Base-by-base conservation (phyloP, 2,113 vertebrate species). In the Urocynchramus pylzowi region DNA sequence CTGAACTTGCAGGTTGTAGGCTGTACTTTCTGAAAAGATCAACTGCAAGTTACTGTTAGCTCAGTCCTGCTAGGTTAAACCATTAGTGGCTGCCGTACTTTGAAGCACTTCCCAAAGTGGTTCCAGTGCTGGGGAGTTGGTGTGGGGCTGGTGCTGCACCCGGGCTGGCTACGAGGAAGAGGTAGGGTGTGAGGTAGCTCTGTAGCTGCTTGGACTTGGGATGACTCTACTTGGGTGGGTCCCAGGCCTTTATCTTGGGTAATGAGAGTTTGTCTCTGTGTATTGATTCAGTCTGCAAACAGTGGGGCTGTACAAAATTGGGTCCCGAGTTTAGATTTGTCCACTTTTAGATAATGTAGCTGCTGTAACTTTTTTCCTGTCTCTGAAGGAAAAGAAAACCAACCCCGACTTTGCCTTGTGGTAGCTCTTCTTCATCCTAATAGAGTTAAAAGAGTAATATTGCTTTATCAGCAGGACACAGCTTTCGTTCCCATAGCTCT, bases 101-200 rank as follows among this genome's bases (percentile, higher is more conserved):
- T 0, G 16, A 75, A 67, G 24, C 15, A 1, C 18, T 65, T 74
- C 28, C 60, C 11, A 11, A 12, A 14, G 11, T 16, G 35, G 5
- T 78, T 84, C 33, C 41, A 20, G 37, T 23, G 63, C 26, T 1
- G 3, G 17, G 49, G n/a, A 42, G 4, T 24, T 3, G 5, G 13
- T 1, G 0, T 64, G 27, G 24, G 41, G 19, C 31, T 89, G 60
- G 6, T 59, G 42, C 65, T 74, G 69, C 26, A 4, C 28, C 44
- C 0, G 0, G 33, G 12, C 65, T 57, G 45, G 37, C 54, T 70
- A 6, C 0, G 0, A 30, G 37, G 18, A 83, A 11, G 41, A 9
- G 24, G 14, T 4, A 7, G 22, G 16, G 13, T 77, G 41, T 42
- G 77, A 37, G 11, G 30, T 7, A 33, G 11, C 39, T 87, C 42